A percentile compares a stretch with the other conserved stretches of the same genome.
phyloP scores from a whole-genome alignment of 2,888 invertebrate genomes.

The Tineola bisselliella region DNA sequence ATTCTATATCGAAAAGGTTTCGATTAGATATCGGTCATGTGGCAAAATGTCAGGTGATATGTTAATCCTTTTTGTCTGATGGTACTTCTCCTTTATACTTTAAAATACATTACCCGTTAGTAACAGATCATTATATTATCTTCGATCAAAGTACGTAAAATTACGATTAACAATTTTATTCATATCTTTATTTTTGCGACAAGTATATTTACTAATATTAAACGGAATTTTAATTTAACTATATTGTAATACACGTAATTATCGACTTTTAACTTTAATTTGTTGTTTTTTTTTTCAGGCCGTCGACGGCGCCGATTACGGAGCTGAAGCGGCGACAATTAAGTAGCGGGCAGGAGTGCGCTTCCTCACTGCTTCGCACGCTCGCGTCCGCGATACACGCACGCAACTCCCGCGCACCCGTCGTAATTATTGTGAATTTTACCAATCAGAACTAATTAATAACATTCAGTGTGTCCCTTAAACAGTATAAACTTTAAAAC shows the following conservation, averaged over 20 bases:
- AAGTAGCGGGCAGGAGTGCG: slow-evolving; percentile 32
- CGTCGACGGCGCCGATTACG: slow-evolving; percentile 51
- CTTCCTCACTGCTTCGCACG: slow-evolving; percentile 47
- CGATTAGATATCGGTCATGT: slow-evolving; percentile 33
- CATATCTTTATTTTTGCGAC: too few relatives aligned
- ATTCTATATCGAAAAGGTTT: not conserved
- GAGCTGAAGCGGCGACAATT: slow-evolving; percentile 38
- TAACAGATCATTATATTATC: not conserved
- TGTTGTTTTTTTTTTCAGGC: slow-evolving; percentile 37
- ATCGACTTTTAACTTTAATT: not conserved
- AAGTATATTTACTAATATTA: not conserved
- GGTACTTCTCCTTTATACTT: not conserved
- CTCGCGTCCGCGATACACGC: slow-evolving; percentile 59
- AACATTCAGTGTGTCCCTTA: not conserved
- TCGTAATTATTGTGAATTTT: slow-evolving; percentile 21
- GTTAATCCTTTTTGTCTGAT: not conserved
- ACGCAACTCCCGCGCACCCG: slow-evolving; percentile 29
- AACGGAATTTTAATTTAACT: not conserved
- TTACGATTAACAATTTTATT: not conserved
- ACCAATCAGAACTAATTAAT: not conserved
- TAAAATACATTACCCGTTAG: not conserved
- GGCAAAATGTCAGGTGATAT: slow-evolving; percentile 37
- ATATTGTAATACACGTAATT: not conserved
- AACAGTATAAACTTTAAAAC: slow-evolving; percentile 23
- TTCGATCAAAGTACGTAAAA: not conserved